Base-by-base conservation (phyloP, 2,888 invertebrate genomes). In the Chelonus formosanus region DNA sequence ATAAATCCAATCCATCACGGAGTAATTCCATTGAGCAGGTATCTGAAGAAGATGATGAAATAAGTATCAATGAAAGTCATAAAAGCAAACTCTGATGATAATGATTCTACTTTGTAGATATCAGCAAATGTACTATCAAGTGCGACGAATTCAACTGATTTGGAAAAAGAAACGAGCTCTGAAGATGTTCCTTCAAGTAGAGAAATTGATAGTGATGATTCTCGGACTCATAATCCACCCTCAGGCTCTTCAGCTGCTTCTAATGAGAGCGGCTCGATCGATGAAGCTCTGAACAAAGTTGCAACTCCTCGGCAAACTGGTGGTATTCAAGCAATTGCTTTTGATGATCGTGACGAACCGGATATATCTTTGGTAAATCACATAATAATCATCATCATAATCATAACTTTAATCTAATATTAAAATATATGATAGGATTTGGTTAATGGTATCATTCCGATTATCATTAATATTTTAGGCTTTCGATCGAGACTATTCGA, bases 1-100 rank as follows among this genome's bases (percentile, higher is more conserved):
- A 66, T 40, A 69, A 73, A 50, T 67, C 75, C 20, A 74, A 70
- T 67, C 72, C 73, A 7, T 71, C 71, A n/a, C 68, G 65, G 55
- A 71, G 68, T 57, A 75, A 77, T 54, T 74, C 75, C 5, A 72
- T 76, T 20, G 74, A 79, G 44, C 75, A 70, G 64, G 73, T 64
- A 40, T 40, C 20, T 20, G 20, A 32, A 62, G 5, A 20, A n/a
- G 40, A 48, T 10, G 35, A 31, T 8, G n/a, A 31, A 43, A 43
- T 31, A 44, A n/a, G n/a, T 2, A 7, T 35, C 3, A 54, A 40
- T n/a, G 7, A 36, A 10, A 7, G 6, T 35, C 35, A 8, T 6
- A 48, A 48, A 4, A 48, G 36, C 7, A 44, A 57, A 32, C 20
- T 20, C 20, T 8, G 8, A 10, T 32, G 31, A 48, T 7, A n/a